A percentile compares a stretch with the other conserved stretches of the same genome.
These are phyloP conservation scores for Luscinia megarhynchos DNA, from an alignment of 2,797 vertebrate genomes.

Conservation along the genomic window DNA sequence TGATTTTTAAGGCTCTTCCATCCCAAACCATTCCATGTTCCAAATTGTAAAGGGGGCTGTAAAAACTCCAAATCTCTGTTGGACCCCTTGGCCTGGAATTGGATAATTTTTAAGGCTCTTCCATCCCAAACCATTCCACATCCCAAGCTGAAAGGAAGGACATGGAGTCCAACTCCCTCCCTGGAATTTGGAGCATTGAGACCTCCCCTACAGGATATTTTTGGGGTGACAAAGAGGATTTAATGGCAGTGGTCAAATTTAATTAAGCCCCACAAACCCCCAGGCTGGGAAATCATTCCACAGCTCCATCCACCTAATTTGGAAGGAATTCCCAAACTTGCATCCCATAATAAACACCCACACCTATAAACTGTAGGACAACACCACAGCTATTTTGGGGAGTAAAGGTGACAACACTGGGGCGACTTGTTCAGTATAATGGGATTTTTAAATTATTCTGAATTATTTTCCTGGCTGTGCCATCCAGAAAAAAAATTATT, in stretches of 20 bases:
- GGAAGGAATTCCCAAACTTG: not conserved
- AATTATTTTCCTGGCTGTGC: no score
- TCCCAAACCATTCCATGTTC: no score
- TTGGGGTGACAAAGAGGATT: not conserved
- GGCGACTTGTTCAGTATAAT: no score
- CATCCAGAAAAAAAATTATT: not conserved
- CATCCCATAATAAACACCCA: not conserved
- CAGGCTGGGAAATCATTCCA: not conserved
- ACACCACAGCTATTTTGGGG: not conserved
- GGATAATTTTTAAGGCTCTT: not conserved
- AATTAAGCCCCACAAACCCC: not conserved
- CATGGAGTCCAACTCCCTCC: not conserved
- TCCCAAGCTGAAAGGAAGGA: not conserved
- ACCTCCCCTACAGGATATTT: not conserved
- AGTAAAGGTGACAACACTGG: fast-evolving
- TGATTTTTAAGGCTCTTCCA: no score
- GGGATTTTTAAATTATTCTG: not conserved
- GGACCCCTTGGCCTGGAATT: not conserved
- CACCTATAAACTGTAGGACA: no score
- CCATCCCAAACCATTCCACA: no score
- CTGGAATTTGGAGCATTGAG: not conserved
- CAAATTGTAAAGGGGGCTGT: no score
- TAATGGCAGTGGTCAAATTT: not conserved
- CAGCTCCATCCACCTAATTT: not conserved
- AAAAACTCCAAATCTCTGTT: no score